Conservation (phyloP, 2,888 invertebrate genomes). For the Liodrosophila aerea region DNA sequence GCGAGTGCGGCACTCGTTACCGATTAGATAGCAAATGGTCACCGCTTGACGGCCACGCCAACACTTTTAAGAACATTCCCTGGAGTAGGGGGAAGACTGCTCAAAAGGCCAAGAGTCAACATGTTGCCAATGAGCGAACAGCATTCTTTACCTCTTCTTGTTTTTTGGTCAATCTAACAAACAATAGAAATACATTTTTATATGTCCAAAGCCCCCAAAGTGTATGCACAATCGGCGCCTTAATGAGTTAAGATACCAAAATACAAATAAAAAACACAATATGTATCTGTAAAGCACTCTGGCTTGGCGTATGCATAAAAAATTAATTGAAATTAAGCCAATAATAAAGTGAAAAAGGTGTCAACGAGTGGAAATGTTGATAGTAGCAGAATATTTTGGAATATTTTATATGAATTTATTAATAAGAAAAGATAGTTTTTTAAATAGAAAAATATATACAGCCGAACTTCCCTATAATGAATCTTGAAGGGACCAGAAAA, state of each 20-base stretch:
- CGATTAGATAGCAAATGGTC: constrained; percentile 71
- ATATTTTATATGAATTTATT: no score
- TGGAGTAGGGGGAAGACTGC: neutral
- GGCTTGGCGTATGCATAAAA: constrained; percentile 12
- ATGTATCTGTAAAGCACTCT: constrained; percentile 6
- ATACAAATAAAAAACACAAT: neutral
- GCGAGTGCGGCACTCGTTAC: constrained; percentile 66
- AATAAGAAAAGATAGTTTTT: no score
- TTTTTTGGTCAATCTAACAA: neutral
- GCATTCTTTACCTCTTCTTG: constrained; percentile 4
- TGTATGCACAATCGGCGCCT: constrained; percentile 29
- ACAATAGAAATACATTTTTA: constrained; percentile 39
- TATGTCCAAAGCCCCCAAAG: constrained; percentile 17
- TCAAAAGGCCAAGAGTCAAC: constrained; percentile 24
- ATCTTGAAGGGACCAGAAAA: no score
- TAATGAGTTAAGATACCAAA: constrained; percentile 36
- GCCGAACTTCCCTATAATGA: no score
- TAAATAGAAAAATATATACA: no score
- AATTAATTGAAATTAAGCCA: constrained; percentile 20
- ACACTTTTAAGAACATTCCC: neutral
- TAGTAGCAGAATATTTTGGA: neutral
- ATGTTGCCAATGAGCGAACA: constrained; percentile 53
- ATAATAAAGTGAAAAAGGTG: constrained; percentile 21
- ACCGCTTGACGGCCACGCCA: constrained; percentile 34
- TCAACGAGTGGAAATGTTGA: constrained; percentile 16